Percentiles rank a stretch among this genome's conserved stretches.
phyloP scores from a whole-genome alignment of 2,888 invertebrate species.

The Leptothorax acervorum region DNA sequence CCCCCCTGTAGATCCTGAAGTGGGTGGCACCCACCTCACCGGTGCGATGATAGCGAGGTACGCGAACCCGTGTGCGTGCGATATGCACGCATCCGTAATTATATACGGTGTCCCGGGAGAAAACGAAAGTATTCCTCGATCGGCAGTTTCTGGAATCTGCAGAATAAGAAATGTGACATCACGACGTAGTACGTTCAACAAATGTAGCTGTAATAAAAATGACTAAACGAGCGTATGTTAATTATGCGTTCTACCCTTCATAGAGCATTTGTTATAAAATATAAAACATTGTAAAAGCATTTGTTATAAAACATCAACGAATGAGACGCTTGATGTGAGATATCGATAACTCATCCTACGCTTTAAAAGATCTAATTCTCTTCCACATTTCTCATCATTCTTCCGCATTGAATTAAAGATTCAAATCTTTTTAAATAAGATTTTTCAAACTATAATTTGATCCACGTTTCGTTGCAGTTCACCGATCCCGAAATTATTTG shows the following conservation, averaged over 20 bases:
- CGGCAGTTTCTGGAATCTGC: not conserved
- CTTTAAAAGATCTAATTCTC: not conserved
- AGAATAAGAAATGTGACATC: not conserved
- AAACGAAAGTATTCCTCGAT: not conserved
- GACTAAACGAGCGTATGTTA: not conserved
- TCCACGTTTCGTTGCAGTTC: not conserved
- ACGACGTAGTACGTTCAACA: not conserved
- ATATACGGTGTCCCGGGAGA: slow-evolving; percentile 13
- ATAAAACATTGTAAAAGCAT: not conserved
- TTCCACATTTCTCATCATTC: not conserved
- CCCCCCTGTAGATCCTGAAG: slow-evolving; percentile 56
- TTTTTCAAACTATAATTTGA: not conserved
- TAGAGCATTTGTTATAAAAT: not conserved
- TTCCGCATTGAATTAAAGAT: not conserved
- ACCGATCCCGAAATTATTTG: slow-evolving; percentile 45
- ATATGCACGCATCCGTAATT: slow-evolving; percentile 40
- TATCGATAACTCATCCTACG: not conserved
- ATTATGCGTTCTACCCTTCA: not conserved
- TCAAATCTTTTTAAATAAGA: not conserved
- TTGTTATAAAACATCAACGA: not conserved
- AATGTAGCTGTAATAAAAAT: not conserved
- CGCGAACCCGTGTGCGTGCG: slow-evolving; percentile 45
- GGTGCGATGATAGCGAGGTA: slow-evolving; percentile 28
- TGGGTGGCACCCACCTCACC: slow-evolving; percentile 68
- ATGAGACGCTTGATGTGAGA: not conserved